Conservation (phyloP, 2,113 vertebrate genomes). For the Lethenteron camtschaticum region DNA sequence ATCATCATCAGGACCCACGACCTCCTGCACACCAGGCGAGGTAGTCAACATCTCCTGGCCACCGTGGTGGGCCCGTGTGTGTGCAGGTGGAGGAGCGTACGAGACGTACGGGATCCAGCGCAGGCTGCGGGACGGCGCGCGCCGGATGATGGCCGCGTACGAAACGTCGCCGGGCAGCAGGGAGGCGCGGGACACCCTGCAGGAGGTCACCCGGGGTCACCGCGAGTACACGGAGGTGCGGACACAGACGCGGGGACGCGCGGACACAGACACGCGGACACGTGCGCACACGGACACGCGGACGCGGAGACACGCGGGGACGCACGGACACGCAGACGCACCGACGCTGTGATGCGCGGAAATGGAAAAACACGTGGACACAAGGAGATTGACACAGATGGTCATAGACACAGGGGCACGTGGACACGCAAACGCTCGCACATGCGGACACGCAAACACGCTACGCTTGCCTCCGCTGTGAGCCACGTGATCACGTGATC, state of each 20-base stretch:
- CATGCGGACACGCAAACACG: no score
- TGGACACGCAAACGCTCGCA: no score
- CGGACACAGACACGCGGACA: not conserved
- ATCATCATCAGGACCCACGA: no score
- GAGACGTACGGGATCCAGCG: slow-evolving; percentile 78
- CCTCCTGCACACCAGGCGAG: no score
- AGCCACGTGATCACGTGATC: no score
- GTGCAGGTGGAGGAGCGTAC: slow-evolving; percentile 60
- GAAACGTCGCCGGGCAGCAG: slow-evolving; percentile 40
- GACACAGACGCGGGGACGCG: not conserved
- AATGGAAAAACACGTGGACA: no score
- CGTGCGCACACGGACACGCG: slow-evolving; percentile 38
- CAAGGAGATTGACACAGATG: no score
- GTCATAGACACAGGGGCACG: no score
- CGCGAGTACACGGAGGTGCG: slow-evolving; percentile 61
- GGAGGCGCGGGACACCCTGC: slow-evolving; percentile 60
- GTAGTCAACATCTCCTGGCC: no score
- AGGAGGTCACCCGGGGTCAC: slow-evolving; percentile 64
- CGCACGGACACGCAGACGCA: no score
- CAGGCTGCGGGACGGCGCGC: slow-evolving; percentile 49
- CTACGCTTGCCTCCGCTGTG: no score
- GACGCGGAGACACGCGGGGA: not conserved
- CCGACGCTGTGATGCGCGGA: no score
- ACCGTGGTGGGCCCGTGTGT: not conserved
- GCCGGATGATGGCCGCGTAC: slow-evolving; percentile 77